These are phyloP conservation scores for Amphipoea oculea DNA, from an alignment of 2,888 invertebrate genomes.

Conservation along the genomic window DNA sequence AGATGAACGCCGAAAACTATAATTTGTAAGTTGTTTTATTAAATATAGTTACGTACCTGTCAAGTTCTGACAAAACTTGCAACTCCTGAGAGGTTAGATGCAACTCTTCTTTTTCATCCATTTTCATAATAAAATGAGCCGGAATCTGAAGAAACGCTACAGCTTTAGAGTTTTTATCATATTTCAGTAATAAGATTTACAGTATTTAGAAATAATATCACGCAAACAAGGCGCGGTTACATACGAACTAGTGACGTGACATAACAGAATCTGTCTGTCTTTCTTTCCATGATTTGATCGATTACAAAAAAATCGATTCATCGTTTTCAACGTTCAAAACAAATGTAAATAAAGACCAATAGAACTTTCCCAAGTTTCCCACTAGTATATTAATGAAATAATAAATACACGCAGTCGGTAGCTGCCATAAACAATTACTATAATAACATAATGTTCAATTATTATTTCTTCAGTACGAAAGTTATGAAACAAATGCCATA, in stretches of 20 bases:
- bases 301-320: background rate
- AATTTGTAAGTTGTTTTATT: conserved; percentile 30
- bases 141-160: conserved; percentile 35
- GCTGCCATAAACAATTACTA: background rate
- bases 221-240: conserved; percentile 71
- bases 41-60: conserved; percentile 91
- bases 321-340: background rate
- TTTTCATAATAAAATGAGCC: conserved; percentile 66
- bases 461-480: background rate
- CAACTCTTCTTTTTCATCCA: conserved; percentile 92
- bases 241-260: conserved; percentile 62
- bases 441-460: background rate
- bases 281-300: background rate
- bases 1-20: background rate
- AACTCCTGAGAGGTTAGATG: conserved; percentile 95
- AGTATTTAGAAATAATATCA: conserved; percentile 54
- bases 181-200: conserved; percentile 25
- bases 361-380: background rate
- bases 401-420: no score
- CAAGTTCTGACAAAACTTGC: conserved; percentile 96
- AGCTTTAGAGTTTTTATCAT: conserved; percentile 40
- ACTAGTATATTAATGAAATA: background rate
- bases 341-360: background rate
- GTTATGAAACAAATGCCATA: background rate
- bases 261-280: background rate